A percentile compares a stretch with the other conserved stretches of the same genome.
Evolutionary conservation across 2,888 invertebrate species (phyloP).

Genomic region (Monoplex corrugatus): DNA sequence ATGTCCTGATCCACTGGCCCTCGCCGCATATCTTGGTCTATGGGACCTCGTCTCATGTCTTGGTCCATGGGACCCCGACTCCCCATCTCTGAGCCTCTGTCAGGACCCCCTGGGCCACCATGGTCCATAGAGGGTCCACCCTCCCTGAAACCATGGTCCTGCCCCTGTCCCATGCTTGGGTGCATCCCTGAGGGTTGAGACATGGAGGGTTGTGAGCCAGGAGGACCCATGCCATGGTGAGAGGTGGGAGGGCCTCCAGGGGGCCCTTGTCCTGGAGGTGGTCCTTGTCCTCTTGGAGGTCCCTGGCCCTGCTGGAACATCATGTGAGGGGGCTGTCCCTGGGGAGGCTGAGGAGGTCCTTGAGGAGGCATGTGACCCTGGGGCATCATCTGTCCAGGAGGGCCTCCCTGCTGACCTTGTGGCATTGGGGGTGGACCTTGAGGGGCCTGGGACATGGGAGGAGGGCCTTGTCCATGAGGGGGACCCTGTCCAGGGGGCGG

Average conservation of each 20-base stretch:
- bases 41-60: slow-evolving; percentile 35
- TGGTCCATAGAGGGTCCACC: slow-evolving; percentile 44
- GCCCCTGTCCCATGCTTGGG: slow-evolving; percentile 41
- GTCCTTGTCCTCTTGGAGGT: slow-evolving; percentile 38
- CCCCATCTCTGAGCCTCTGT: slow-evolving; percentile 41
- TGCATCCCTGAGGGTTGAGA: slow-evolving; percentile 37
- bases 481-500: slow-evolving; percentile 42
- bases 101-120: slow-evolving; percentile 49
- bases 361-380: slow-evolving; percentile 23
- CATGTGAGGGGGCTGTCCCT: slow-evolving; percentile 33
- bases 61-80: slow-evolving; percentile 26
- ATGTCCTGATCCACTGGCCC: slow-evolving; percentile 27
- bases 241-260: slow-evolving; percentile 42
- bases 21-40: slow-evolving; percentile 31
- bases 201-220: slow-evolving; percentile 29
- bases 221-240: slow-evolving; percentile 42
- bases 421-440: slow-evolving; percentile 41
- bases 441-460: slow-evolving; percentile 43
- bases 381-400: slow-evolving; percentile 25
- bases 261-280: slow-evolving; percentile 49
- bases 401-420: slow-evolving; percentile 32
- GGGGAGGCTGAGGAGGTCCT: background rate
- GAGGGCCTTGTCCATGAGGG: slow-evolving; percentile 39
- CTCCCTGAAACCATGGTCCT: slow-evolving; percentile 16
- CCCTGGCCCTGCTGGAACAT: slow-evolving; percentile 41